Conservation (phyloP, 2,888 invertebrate genomes). For the Ecdyonurus torrentis region DNA sequence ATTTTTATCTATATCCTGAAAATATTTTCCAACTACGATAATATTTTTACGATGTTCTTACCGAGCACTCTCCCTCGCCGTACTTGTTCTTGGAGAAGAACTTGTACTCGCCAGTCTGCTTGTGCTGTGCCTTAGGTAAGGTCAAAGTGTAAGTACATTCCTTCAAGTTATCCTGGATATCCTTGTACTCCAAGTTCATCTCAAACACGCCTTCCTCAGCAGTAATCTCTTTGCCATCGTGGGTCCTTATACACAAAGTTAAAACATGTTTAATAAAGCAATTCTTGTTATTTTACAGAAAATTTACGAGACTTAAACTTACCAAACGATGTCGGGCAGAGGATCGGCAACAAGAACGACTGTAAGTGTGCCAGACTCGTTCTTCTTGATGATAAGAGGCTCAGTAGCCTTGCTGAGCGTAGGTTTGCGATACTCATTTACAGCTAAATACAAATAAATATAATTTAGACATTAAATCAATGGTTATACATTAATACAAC, state of each 20-base stretch:
- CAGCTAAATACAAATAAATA: slow-evolving; percentile 42
- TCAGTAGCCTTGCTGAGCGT: slow-evolving; percentile 48
- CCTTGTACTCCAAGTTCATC: slow-evolving; percentile 43
- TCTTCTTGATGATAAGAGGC: slow-evolving; percentile 52
- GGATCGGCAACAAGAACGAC: slow-evolving; percentile 80
- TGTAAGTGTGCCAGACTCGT: slow-evolving; percentile 44
- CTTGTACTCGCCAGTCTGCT: slow-evolving; percentile 69
- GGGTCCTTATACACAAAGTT: slow-evolving; percentile 36
- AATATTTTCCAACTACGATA: too few species aligned
- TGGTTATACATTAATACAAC: neutral
- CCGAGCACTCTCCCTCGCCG: slow-evolving; percentile 54
- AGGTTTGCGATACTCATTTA: slow-evolving; percentile 60
- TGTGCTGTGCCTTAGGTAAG: slow-evolving; percentile 54
- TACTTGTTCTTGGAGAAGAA: slow-evolving; percentile 65
- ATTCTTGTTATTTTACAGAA: too few species aligned
- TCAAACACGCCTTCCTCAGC: slow-evolving; percentile 43
- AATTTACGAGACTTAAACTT: too few species aligned
- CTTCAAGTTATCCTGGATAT: slow-evolving; percentile 56
- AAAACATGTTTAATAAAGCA: too few species aligned
- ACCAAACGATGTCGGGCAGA: slow-evolving; percentile 74
- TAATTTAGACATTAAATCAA: neutral
- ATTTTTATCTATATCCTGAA: too few species aligned
- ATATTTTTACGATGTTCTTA: slow-evolving; percentile 18
- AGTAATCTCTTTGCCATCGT: slow-evolving; percentile 50
- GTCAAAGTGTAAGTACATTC: slow-evolving; percentile 65